These are phyloP conservation scores for Nebria brevicollis DNA, from an alignment of 2,888 invertebrate genomes.

Conservation along the genomic window DNA sequence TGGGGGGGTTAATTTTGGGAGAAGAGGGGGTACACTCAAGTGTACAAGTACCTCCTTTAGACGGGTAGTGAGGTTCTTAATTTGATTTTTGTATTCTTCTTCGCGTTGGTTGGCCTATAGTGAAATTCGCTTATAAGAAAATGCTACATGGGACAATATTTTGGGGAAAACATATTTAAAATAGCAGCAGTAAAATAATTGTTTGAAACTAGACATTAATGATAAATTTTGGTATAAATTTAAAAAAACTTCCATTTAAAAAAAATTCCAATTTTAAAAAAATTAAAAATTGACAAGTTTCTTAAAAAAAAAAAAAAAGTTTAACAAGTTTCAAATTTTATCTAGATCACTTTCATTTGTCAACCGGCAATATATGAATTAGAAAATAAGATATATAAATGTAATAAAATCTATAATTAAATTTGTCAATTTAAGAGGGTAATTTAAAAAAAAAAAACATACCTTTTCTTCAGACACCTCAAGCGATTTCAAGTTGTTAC, in stretches of 20 bases:
- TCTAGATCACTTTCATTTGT: no score
- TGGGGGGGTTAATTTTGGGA: slow-evolving; percentile 30
- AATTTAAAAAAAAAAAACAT: slow-evolving; percentile 59
- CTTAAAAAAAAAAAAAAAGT: no score
- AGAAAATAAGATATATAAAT: slow-evolving; percentile 2
- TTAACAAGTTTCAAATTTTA: no score
- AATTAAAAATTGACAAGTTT: no score
- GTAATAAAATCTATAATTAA: not conserved
- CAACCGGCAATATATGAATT: no score
- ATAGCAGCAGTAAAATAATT: not conserved
- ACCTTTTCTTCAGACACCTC: slow-evolving; percentile 99
- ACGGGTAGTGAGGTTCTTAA: slow-evolving; percentile 97
- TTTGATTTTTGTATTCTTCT: slow-evolving; percentile 99
- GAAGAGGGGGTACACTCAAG: slow-evolving; percentile 48
- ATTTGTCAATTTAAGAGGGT: no score
- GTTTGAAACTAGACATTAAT: not conserved
- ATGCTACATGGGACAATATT: not conserved
- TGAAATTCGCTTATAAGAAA: not conserved
- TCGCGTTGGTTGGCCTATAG: slow-evolving; percentile 97
- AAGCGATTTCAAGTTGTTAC: slow-evolving; percentile 99
- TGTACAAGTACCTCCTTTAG: slow-evolving; percentile 92
- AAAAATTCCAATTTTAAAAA: no score
- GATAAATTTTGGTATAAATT: not conserved
- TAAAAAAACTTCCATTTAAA: no score
- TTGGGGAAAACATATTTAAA: slow-evolving; percentile 8